Evolutionary conservation across 2,797 vertebrate genomes (phyloP), one percentile per base, ranked within the genome.

Genomic region (Limnodromus scolopaceus): DNA sequence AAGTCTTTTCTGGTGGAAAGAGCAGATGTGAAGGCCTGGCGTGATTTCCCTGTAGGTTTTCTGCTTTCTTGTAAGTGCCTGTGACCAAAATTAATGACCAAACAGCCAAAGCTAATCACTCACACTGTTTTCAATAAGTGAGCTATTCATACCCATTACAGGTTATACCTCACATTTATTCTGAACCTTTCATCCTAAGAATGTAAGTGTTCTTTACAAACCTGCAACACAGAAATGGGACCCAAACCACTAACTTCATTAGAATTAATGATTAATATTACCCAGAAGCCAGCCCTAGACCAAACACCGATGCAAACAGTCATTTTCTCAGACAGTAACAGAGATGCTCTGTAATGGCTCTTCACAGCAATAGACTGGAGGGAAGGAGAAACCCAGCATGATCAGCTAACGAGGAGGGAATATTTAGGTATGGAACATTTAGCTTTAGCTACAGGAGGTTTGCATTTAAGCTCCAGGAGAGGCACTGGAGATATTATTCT

Each of bases 1-100:
- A 74, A 0, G 1, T 36, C 66, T 88, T 57, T 65, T 69, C 46
- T 53, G 55, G 24, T 24, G 53, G 66, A 80, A 80, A 49, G 54
- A 69, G 49, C 48, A 92, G 74, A 39, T 45, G 54, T 16, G 53
- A 76, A 93, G n/a, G 48, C 48, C 72, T 76, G 34, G 58, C 0
- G 4, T 38, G 58, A 83, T 49, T 94, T 94, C 80, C 77, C 63
- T 70, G 46, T 58, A 92, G 90, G 71, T 25, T 49, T 78, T 85
- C 68, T 92, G 76, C 43, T 57, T 85, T 88, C 76, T 63, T 91
- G 9, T 82, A 91, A 92, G 78, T 80, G 86, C 51, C 34, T 77
- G 54, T 72, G 78, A 92, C 69, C 82, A 92, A 84, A 87, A 92
- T 77, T 87, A 87, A 92, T 89, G 86, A 72, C 64, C 72, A 86